Conservation (phyloP, 2,888 invertebrate species). For the Drosophila pseudotakahashii region DNA sequence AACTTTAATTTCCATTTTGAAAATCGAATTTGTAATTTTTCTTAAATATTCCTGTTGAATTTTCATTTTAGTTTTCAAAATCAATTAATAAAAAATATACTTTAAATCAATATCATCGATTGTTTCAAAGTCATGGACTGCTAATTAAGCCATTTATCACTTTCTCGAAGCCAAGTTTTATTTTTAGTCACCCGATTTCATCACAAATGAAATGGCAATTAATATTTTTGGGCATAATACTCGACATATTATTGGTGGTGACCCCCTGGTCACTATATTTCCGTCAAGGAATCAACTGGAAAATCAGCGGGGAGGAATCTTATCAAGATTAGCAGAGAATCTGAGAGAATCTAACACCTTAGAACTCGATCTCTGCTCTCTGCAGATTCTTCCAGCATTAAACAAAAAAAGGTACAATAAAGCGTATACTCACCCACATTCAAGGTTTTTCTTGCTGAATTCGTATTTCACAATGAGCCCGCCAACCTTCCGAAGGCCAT, state of each 20-base stretch:
- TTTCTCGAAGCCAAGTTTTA: not conserved
- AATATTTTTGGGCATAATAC: not conserved
- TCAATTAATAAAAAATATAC: no score
- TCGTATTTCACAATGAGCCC: conserved; percentile 42
- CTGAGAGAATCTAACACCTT: not conserved
- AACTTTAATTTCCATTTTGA: no score
- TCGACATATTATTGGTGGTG: not conserved
- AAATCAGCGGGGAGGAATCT: not conserved
- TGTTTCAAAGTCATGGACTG: not conserved
- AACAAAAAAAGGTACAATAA: not conserved
- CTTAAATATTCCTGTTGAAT: no score
- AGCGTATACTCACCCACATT: not conserved
- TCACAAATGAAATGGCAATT: conserved; percentile 4
- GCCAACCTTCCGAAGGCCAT: conserved; percentile 34
- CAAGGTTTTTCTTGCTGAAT: conserved; percentile 15
- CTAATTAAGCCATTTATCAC: not conserved
- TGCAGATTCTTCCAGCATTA: conserved; percentile 33
- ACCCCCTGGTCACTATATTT: not conserved
- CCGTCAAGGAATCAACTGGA: not conserved
- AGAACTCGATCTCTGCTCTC: conserved; percentile 6
- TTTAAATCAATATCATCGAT: not conserved
- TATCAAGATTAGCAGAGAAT: conserved; percentile 4
- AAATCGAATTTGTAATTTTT: no score
- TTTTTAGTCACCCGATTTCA: conserved; percentile 13
- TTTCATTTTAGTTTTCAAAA: no score